Evolutionary conservation across 1,140 invertebrate species (phyloP).

Genomic region (Brachionus angularis): DNA sequence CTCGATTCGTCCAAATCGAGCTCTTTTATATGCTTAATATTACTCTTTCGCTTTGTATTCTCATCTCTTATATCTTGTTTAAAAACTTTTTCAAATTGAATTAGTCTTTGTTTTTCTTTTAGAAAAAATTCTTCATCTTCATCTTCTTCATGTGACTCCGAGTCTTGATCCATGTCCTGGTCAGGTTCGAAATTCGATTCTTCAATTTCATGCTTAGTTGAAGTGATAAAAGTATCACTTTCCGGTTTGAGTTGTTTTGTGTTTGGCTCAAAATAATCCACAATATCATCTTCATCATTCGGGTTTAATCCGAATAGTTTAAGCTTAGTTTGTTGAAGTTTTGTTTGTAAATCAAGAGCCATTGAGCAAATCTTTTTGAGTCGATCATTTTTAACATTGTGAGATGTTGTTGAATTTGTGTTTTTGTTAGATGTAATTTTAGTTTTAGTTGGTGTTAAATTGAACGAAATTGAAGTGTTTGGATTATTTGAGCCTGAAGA

Average conservation of each 20-base stretch:
- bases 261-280: slow-evolving; percentile 9
- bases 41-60: no score
- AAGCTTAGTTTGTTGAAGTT: slow-evolving; percentile 25
- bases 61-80: slow-evolving; percentile 21
- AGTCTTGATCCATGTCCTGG: no score
- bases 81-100: slow-evolving; percentile 17
- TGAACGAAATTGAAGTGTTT: background rate
- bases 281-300: slow-evolving; percentile 22
- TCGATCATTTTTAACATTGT: slow-evolving; percentile 6
- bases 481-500: background rate
- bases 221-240: slow-evolving; percentile 15
- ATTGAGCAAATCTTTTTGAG: slow-evolving; percentile 41
- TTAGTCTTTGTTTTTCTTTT: background rate
- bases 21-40: background rate
- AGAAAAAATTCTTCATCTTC: background rate
- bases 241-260: no score
- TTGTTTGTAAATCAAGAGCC: slow-evolving; percentile 39
- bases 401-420: background rate
- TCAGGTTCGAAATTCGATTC: background rate
- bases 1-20: background rate
- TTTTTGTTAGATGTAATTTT: no score
- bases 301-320: slow-evolving; percentile 40
- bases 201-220: slow-evolving; percentile 7
- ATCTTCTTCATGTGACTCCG: background rate
- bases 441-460: background rate